These are phyloP conservation scores for Callipepla californica DNA, from an alignment of 2,113 vertebrate species.

Conservation along the genomic window DNA sequence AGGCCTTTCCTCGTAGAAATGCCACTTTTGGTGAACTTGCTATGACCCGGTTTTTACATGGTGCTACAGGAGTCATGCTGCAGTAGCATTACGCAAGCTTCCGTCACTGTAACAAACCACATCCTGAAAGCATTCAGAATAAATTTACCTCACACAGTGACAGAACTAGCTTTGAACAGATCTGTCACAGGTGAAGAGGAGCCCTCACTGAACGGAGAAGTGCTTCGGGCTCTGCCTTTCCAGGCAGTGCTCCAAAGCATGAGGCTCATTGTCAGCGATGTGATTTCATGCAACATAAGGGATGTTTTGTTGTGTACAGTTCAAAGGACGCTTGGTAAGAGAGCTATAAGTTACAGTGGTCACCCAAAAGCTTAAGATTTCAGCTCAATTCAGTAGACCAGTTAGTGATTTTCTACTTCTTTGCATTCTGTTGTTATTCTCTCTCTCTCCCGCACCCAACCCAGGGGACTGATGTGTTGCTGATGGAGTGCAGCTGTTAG, in stretches of 20 bases:
- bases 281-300: not conserved
- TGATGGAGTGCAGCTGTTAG: not conserved
- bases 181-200: not conserved
- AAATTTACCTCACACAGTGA: not conserved
- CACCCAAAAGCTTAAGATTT: not conserved
- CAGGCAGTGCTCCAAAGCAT: not conserved
- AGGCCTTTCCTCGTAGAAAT: not conserved
- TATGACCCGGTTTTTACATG: not conserved
- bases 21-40: not conserved
- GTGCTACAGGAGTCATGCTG: not conserved
- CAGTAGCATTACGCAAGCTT: not conserved
- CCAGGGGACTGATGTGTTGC: not conserved
- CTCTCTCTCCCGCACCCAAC: not conserved
- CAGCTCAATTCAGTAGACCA: not conserved
- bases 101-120: accelerated
- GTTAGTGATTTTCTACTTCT: not conserved
- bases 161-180: not conserved
- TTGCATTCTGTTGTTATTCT: not conserved
- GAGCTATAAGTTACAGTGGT: not conserved
- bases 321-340: not conserved
- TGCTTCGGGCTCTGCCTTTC: not conserved
- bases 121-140: not conserved
- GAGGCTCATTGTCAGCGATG: not conserved
- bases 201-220: not conserved
- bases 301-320: not conserved